Evolutionary conservation across 2,888 invertebrate genomes (phyloP).

Genomic region (Crioceris asparagi): DNA sequence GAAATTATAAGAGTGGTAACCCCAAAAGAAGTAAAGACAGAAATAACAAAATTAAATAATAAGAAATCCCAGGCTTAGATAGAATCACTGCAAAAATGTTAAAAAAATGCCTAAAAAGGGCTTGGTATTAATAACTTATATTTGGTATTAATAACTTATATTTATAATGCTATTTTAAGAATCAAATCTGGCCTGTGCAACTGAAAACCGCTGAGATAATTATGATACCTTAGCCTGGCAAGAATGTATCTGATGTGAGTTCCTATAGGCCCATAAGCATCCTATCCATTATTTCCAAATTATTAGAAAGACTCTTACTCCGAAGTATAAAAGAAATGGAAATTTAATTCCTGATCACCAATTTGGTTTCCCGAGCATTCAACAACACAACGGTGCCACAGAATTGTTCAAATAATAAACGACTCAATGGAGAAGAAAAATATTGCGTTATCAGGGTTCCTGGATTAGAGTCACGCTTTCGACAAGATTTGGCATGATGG

Average conservation of each 20-base stretch:
- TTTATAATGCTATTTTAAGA: constrained; percentile 6
- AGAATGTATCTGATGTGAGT: background rate
- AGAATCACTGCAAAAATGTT: no score
- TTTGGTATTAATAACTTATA: no score
- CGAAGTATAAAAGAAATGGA: constrained; percentile 1
- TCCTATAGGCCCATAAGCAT: constrained; percentile 5
- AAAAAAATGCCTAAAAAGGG: no score
- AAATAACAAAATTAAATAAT: no score
- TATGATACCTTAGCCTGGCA: constrained; percentile 1
- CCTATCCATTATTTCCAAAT: constrained; percentile 3
- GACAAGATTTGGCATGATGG: constrained; percentile 2
- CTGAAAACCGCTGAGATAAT: constrained; percentile 2
- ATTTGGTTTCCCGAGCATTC: constrained; percentile 1
- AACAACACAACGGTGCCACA: background rate
- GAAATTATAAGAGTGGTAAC: no score
- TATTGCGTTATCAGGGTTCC: background rate
- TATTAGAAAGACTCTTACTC: constrained; percentile 2
- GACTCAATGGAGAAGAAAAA: background rate
- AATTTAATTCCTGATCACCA: constrained; percentile 1
- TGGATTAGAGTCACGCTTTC: constrained; percentile 2
- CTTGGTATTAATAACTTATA: no score
- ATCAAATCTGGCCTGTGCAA: background rate
- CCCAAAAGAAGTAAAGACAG: no score
- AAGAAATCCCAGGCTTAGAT: no score
- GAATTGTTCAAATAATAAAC: background rate